Base-by-base conservation (phyloP, 2,113 vertebrate species). In the Channa argus region DNA sequence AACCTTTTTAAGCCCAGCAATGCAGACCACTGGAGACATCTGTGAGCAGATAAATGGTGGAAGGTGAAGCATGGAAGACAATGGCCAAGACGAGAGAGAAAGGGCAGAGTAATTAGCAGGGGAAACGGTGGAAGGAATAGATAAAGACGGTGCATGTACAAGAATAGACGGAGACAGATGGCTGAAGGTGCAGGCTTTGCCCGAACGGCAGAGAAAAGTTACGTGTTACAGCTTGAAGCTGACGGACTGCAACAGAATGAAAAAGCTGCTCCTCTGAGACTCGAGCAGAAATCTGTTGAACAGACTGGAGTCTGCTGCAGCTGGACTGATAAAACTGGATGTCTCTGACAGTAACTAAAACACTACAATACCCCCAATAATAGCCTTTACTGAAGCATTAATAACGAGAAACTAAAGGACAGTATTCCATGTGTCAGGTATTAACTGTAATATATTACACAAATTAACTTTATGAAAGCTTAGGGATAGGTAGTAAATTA, bases 211-310 rank as follows among this genome's bases (percentile, higher is more conserved):
- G 46, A 55, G 49, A 70, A 81, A 82, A 77, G 58, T 74, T 69
- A 1, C 11, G 15, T 63, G 68, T 61, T 56, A 60, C 45, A 45
- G 69, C 38, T 53, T 1, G 11, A 49, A 37, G 58, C 71, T 69
- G 77, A 53, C 69, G 62, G 50, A 36, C 60, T 63, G 63, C 55
- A 74, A 58, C 43, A 51, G 13, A 76, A 69, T 44, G n/a, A 54
- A 70, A 51, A 84, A 50, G 4, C 41, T 34, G 34, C 51, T 69
- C 74, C 77, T 72, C 43, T 54, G 67, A 81, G 44, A 82, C 60
- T 53, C 36, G 6, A 58, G 73, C 3, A 65, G 15, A 72, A 65
- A 60, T 52, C 52, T 64, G 12, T 50, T 76, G 5, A 67, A 37
- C 62, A 58, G 46, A 52, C 33, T 38, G 1, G 5, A 67, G 39